Base-by-base conservation (phyloP, 2,797 vertebrate genomes). In the Carcharodon carcharias region DNA sequence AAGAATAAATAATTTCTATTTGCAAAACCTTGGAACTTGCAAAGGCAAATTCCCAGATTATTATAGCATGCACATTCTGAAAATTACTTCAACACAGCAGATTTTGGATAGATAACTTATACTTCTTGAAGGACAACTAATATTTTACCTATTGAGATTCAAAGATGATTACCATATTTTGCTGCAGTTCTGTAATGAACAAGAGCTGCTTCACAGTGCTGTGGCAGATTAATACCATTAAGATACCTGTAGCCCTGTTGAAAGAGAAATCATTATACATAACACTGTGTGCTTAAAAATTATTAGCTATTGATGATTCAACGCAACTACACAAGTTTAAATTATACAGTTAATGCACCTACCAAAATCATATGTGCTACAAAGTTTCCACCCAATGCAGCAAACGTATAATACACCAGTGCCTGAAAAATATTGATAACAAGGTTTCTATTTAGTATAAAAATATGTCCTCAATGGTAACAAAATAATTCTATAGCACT, bases 351-450 rank as follows among this genome's bases (percentile, higher is more conserved):
- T n/a, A 45, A 73, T 69, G 31, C 92, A 96, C 88, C 54, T 96
- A 97, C 97, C 97, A 97, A 96, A 96, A 98, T 98, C 97, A 97
- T 97, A 80, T 97, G 97, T 31, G 97, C 97, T 93, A 97, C 96
- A 96, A 97, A 96, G 96, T 97, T 97, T 97, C 97, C 97, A 96
- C 97, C 97, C 96, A 97, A 96, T 96, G 97, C 97, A 97, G 97
- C 97, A 97, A 97, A 97, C 31, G 97, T 97, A 1, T 98, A 98
- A 96, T 97, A 97, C 95, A 97, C 96, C 61, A 97, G 96, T 96
- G 97, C 97, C 97, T 97, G 97, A 89, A 96, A 77, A 96, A 6
- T 95, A 95, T 58, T 73, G 71, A 28, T 11, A 67, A n/a, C 63
- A 71, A 95, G 50, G 56, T 58, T 77, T 9, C n/a, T 56, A 18